phyloP scores from a whole-genome alignment of 30 jellyfish, hydroid and myxozoan species.

The Chrysaora quinquecirrha region DNA sequence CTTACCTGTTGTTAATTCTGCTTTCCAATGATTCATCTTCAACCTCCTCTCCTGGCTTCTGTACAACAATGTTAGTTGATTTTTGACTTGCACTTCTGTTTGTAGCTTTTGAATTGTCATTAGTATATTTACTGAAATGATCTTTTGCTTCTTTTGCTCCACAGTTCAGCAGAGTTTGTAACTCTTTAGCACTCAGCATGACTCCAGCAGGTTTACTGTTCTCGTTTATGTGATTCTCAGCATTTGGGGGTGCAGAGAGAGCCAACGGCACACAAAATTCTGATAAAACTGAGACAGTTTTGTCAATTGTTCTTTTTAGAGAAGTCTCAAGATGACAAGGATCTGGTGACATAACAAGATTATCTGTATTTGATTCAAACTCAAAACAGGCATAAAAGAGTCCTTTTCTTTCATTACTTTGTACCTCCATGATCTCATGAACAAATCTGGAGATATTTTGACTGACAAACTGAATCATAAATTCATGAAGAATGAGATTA shows the following conservation, averaged over 20 bases:
- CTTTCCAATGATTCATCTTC: neutral
- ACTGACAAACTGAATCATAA: conserved; percentile 27
- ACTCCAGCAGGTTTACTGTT: neutral
- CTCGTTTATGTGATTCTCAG: neutral
- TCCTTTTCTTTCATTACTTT: conserved; percentile 31
- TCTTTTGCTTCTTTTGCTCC: conserved; percentile 1
- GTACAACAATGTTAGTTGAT: neutral
- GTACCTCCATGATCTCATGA: conserved; percentile 22
- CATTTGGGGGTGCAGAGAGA: neutral
- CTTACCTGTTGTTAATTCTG: neutral
- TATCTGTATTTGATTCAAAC: conserved; percentile 28
- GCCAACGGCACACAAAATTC: conserved; percentile 37
- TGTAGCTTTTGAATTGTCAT: neutral
- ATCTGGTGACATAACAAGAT: conserved; percentile 45
- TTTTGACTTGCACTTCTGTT: neutral
- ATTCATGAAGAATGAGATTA: conserved; percentile 48
- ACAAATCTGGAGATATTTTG: conserved; percentile 38
- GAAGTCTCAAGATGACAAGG: conserved; percentile 25
- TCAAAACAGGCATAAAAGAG: conserved; percentile 35
- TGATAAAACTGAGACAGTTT: conserved; percentile 17
- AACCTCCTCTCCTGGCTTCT: neutral
- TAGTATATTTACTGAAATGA: neutral
- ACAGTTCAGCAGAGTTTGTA: neutral
- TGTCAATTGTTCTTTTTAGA: conserved; percentile 3
- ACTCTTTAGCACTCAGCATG: neutral